Evolutionary conservation across 2,888 invertebrate species (phyloP).

Genomic region (Sympetrum striolatum): DNA sequence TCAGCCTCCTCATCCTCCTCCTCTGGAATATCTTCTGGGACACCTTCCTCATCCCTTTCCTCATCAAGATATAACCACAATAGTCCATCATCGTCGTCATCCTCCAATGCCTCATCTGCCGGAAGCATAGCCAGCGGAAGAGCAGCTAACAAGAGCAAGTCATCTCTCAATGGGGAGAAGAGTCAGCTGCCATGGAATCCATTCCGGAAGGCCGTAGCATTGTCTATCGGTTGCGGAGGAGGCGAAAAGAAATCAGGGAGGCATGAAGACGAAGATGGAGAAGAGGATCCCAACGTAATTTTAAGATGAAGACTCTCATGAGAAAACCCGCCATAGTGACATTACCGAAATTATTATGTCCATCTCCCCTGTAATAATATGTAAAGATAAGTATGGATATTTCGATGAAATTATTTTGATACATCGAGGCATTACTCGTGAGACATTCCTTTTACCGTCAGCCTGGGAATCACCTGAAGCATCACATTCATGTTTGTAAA

Average conservation of each 20-base stretch:
- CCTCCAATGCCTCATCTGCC: conserved; percentile 37
- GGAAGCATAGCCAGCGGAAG: conserved; percentile 47
- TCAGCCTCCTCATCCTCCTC: conserved; percentile 46
- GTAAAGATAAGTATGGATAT: not conserved
- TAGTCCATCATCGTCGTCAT: conserved; percentile 64
- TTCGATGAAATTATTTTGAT: not conserved
- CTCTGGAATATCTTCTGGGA: conserved; percentile 55
- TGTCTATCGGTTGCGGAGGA: conserved; percentile 20
- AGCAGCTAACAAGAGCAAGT: conserved; percentile 58
- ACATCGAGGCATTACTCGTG: not conserved
- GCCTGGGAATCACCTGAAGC: not conserved
- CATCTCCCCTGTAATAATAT: not conserved
- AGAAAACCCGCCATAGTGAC: too few species aligned
- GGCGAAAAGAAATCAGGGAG: not conserved
- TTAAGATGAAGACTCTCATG: not conserved
- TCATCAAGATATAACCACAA: conserved; percentile 67
- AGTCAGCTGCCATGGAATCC: conserved; percentile 69
- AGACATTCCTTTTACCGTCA: not conserved
- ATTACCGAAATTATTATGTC: not conserved
- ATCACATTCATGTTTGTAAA: conserved; percentile 21
- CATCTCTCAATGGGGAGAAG: conserved; percentile 60
- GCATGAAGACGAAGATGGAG: not conserved
- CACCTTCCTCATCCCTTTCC: conserved; percentile 55
- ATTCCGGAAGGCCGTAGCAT: conserved; percentile 58
- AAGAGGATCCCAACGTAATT: conserved; percentile 3